Base-by-base conservation (phyloP, 2,113 vertebrate genomes). In the Okapia johnstoni region DNA sequence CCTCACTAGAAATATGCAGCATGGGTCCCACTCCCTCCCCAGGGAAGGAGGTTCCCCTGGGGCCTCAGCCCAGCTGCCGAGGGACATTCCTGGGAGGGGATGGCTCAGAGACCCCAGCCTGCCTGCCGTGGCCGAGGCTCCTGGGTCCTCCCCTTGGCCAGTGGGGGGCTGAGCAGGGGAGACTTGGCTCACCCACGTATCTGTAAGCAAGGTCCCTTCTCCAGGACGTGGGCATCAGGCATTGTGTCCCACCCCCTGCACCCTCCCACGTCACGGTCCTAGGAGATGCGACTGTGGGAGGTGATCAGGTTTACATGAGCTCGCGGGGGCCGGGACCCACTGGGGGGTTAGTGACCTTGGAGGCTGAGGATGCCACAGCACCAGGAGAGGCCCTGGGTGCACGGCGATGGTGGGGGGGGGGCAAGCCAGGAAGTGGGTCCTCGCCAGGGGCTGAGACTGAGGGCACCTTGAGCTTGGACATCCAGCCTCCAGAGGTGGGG, bases 101-200 rank as follows among this genome's bases (percentile, higher is more conserved):
- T 48, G 97, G 96, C 95, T 96, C 26, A 97, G 96, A 90, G 88
- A 98, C 97, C 98, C 97, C 94, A 28, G 33, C 61, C 94, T 98
- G 98, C 76, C 88, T 83, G 19, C 23, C 12, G 12, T 95, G 21
- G 12, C 94, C 21, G 66, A 12, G 6, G 85, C 80, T 86, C 92
- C 30, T 2, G 93, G 36, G 95, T 93, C 97, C 87, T 33, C 52
- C 87, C 84, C 85, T 93, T 91, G 80, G 85, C 6, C 0, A 13
- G 80, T 66, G 9, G 77, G 73, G 57, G 63, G 70, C 46, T 55
- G 3, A 86, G 83, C 11, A 46, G n/a, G 81, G 85, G 70, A 86
- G 57, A 77, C 79, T 89, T 30, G 10, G 77, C 70, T 97, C 87
- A 93, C 19, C 85, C 94, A 12, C 16, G 2, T 17, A 19, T 77